Conservation (phyloP, 2,888 invertebrate species). For the Dicyrtoma fusca region DNA sequence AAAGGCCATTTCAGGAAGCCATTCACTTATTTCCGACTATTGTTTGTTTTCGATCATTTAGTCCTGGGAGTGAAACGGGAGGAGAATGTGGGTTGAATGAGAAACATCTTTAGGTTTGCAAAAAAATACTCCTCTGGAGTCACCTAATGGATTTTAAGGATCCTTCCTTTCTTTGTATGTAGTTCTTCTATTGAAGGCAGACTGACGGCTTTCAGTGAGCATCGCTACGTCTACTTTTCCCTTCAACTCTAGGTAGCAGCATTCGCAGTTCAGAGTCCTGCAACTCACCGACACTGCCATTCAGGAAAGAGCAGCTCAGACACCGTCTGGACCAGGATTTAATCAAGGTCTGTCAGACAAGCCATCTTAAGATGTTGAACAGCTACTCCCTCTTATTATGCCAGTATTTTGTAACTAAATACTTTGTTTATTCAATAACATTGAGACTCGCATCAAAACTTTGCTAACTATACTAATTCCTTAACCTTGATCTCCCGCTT, state of each 20-base stretch:
- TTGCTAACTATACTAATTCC: no score
- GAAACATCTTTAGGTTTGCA: conserved; percentile 37
- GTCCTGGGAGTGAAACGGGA: conserved; percentile 38
- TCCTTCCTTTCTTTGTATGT: conserved; percentile 37
- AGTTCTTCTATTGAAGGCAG: conserved; percentile 39
- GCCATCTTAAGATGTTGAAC: background rate
- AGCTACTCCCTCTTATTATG: no score
- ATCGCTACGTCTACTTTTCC: conserved; percentile 30
- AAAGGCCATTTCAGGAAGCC: conserved; percentile 49
- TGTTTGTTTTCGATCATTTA: conserved; percentile 53
- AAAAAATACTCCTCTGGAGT: conserved; percentile 32
- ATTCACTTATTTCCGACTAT: conserved; percentile 52
- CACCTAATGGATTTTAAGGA: conserved; percentile 43
- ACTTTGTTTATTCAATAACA: no score
- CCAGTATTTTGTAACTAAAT: no score
- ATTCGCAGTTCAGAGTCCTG: background rate
- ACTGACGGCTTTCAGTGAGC: conserved; percentile 38
- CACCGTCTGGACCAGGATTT: background rate
- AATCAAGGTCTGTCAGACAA: no score
- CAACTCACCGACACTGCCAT: background rate
- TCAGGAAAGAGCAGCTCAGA: background rate
- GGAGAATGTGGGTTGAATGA: conserved; percentile 44
- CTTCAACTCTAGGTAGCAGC: background rate
- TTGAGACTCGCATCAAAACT: no score
- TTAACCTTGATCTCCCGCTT: no score